These are phyloP conservation scores for Darwinula stevensoni DNA, from an alignment of 2,888 invertebrate species.

Conservation along the genomic window DNA sequence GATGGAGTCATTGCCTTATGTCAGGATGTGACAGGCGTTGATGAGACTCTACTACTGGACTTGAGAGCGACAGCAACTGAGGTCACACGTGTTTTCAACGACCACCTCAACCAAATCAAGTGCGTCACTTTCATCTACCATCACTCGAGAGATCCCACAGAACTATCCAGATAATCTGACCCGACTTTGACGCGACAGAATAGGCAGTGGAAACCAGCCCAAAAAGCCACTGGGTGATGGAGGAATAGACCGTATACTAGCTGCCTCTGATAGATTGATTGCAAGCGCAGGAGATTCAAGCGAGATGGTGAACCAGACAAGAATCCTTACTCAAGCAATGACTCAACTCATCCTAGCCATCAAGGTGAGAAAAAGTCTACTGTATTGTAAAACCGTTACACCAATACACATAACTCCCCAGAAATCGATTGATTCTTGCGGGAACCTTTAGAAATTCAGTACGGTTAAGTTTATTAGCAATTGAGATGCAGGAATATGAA, in stretches of 20 bases:
- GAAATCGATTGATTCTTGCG: no score
- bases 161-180: no score
- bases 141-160: no score
- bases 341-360: constrained; percentile 78
- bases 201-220: no score
- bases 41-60: constrained; percentile 32
- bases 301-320: constrained; percentile 80
- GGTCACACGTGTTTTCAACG: constrained; percentile 60
- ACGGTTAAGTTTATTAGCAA: no score
- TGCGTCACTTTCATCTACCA: no score
- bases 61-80: constrained; percentile 55
- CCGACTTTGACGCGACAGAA: no score
- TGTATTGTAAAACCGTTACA: no score
- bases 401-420: no score
- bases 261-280: constrained; percentile 60
- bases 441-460: no score
- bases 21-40: constrained; percentile 31
- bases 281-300: constrained; percentile 56
- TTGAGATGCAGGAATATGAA: no score
- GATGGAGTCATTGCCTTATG: constrained; percentile 58
- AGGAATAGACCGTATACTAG: constrained; percentile 65
- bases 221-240: no score
- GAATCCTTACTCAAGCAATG: constrained; percentile 71
- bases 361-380: constrained; percentile 33
- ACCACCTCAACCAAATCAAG: constrained; percentile 66